phyloP scores from a whole-genome alignment of 2,113 vertebrate species.

The Oryctolagus cuniculus region DNA sequence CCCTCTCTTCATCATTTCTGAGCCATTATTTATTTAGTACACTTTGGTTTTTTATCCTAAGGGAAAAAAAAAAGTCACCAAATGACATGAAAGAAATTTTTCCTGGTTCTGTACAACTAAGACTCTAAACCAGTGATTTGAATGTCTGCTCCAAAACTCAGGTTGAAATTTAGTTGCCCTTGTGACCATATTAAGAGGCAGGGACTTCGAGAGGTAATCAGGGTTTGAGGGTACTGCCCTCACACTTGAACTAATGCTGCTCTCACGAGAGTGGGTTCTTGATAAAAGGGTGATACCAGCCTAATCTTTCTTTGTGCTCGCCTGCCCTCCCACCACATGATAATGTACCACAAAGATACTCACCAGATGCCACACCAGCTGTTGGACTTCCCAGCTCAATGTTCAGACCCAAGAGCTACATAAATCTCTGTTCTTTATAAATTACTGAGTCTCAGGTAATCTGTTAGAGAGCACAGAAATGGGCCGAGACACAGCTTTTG shows the following conservation, averaged over 20 bases:
- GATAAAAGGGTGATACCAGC: background rate
- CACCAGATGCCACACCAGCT: background rate
- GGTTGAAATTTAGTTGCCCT: background rate
- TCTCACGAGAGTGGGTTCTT: background rate
- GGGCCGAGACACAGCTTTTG: background rate
- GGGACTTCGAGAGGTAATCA: no score
- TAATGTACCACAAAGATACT: background rate
- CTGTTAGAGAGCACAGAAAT: background rate
- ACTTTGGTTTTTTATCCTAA: background rate
- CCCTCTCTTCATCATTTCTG: background rate
- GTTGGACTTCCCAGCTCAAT: background rate
- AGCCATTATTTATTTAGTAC: background rate
- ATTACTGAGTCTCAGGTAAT: background rate
- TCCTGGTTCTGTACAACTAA: background rate
- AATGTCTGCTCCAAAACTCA: background rate
- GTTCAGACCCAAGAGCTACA: background rate
- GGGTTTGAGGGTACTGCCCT: no score
- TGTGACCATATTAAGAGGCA: background rate
- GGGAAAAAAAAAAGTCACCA: background rate
- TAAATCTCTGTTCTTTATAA: background rate
- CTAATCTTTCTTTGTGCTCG: background rate
- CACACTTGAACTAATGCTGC: no score
- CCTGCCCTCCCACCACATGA: background rate
- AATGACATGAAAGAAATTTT: background rate
- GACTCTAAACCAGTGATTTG: background rate